Evolutionary conservation across 2,797 vertebrate species (phyloP), one percentile per base, ranked within the genome.

Genomic region (Furcifer pardalis): DNA sequence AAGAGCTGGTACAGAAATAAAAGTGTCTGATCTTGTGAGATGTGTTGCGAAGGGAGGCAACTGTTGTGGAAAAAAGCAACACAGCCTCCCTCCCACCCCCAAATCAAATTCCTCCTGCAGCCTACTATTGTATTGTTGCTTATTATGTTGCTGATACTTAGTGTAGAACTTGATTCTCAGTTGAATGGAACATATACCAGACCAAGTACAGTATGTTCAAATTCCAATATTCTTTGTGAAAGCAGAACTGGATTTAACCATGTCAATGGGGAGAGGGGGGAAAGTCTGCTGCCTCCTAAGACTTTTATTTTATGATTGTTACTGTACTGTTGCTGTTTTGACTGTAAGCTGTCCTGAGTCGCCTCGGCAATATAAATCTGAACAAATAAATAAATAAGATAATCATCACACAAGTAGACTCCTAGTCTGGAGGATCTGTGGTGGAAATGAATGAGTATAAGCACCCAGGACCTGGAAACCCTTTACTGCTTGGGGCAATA

Each of bases 111-210:
- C 9, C 1, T 56, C 7, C 10, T 30, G 25, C 1, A 27, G 25
- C 12, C 7, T 12, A 35, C 44, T 56, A 56, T 66, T 52, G 12
- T 56, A 27, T 35, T n/a, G 35, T 87, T 90, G 88, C 77, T 5
- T 21, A 17, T 44, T 2, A 0, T 23, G 42, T 44, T 35, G n/a
- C 17, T 68, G 32, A 49, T n/a, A 52, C 12, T 83, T 76, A 30
- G 0, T 19, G 2, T 15, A 35, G 73, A 8, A 4, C 0, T 25
- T 25, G 32, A 15, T 19, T 44, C 27, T 68, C 10, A 44, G 44
- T 52, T 52, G n/a, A 30, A 65, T n/a, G 17, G 25, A 23, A 56
- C 35, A 21, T 63, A 42, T 78, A 63, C 23, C 52, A 60, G 12
- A 23, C 35, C 52, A 77, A 60, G 52, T 23, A 59, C 40, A 60